A percentile compares a stretch with the other conserved stretches of the same genome.
Conservation (phyloP, 1,140 invertebrate species). For the Drosophila willistoni region DNA sequence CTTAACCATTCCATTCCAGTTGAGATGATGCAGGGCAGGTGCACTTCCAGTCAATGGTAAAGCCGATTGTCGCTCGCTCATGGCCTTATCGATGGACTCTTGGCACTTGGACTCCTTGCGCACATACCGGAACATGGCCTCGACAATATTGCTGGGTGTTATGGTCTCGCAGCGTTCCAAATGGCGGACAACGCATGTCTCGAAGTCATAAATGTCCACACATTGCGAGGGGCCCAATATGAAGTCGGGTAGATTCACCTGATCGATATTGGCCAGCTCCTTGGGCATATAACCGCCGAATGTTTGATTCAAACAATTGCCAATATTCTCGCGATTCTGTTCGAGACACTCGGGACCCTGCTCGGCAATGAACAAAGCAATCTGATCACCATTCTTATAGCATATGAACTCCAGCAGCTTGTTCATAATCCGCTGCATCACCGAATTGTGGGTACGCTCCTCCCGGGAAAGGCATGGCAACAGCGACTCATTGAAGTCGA, state of each 20-base stretch:
- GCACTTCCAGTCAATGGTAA: neutral
- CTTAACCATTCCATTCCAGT: neutral
- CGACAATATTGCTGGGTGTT: slow-evolving; percentile 91
- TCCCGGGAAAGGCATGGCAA: slow-evolving; percentile 86
- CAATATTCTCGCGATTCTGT: slow-evolving; percentile 85
- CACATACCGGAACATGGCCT: slow-evolving; percentile 89
- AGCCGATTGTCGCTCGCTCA: slow-evolving; percentile 6
- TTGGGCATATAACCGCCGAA: slow-evolving; percentile 84
- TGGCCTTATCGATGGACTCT: slow-evolving; percentile 43
- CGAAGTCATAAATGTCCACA: slow-evolving; percentile 85
- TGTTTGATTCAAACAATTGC: slow-evolving; percentile 87
- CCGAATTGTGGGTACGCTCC: slow-evolving; percentile 84
- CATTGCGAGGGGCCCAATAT: slow-evolving; percentile 67
- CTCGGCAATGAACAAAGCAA: slow-evolving; percentile 91
- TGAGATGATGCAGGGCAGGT: neutral
- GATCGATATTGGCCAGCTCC: slow-evolving; percentile 27
- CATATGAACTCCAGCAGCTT: slow-evolving; percentile 89
- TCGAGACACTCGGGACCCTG: slow-evolving; percentile 89
- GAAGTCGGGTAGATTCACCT: slow-evolving; percentile 56
- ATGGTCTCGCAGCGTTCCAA: slow-evolving; percentile 88
- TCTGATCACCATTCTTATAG: slow-evolving; percentile 91
- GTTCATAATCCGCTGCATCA: slow-evolving; percentile 87
- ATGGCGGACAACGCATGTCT: slow-evolving; percentile 86
- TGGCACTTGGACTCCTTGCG: slow-evolving; percentile 72
- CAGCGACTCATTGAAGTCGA: slow-evolving; percentile 85